Base-by-base conservation (phyloP, 2,113 vertebrate genomes). In the Dasypus novemcinctus region DNA sequence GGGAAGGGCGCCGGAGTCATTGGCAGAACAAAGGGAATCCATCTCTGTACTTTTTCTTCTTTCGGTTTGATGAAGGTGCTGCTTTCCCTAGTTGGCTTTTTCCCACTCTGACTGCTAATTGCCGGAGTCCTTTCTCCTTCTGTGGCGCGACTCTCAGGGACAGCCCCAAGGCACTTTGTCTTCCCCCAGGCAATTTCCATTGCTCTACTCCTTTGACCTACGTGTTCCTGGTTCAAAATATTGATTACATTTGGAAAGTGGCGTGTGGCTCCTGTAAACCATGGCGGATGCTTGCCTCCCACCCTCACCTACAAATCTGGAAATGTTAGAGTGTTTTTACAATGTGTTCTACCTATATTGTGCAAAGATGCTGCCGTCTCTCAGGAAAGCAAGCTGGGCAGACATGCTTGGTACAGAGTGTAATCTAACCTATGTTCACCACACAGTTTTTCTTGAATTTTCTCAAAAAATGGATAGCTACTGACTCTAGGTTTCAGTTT, bases 111-210 rank as follows among this genome's bases (percentile, higher is more conserved):
- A 25, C 41, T 79, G 27, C 31, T 61, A 8, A 27, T 18, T 46
- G 33, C 52, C 76, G 6, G 17, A 0, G 17, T 74, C 21, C 38
- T 64, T 38, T 54, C 12, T 59, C 27, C 4, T 29, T 54, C 31
- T 52, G 20, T 1, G 1, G 3, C 27, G 43, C 41, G 13, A 21
- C 0, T 41, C 0, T n/a, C 21, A 46, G 11, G 2, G 2, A 7
- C 13, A 5, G 23, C 25, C 3, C 1, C 46, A 6, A 21, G 10
- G 27, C 33, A 13, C 18, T 87, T 29, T 61, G 7, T 33, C 31
- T 68, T 46, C 29, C 31, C 23, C 4, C 5, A 14, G 69, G 4
- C 29, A 29, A 2, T 29, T 13, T 33, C 27, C 36, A 76, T 17
- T 36, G 7, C 54, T 25, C 33, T 68, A 8, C 68, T n/a, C 3